Conservation (phyloP, 2,797 vertebrate genomes). For the Chrosomus eos region DNA sequence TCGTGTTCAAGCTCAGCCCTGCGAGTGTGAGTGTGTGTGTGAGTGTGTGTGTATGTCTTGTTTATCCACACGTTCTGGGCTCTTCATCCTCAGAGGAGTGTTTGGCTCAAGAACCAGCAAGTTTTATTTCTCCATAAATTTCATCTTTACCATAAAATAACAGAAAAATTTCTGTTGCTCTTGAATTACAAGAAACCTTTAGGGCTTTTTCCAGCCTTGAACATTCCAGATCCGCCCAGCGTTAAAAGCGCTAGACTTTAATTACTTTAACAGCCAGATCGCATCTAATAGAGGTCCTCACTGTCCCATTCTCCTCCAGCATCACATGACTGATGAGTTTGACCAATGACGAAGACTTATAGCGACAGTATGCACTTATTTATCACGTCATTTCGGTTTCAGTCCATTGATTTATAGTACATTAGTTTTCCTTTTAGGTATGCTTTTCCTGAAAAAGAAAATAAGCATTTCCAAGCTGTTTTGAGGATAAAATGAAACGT, state of each 20-base stretch:
- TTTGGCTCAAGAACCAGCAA: neutral
- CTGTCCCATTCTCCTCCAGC: neutral
- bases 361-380: neutral
- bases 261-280: neutral
- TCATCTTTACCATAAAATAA: slow-evolving; percentile 24
- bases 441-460: neutral
- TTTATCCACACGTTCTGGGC: neutral
- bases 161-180: neutral
- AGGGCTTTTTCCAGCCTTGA: slow-evolving; percentile 29
- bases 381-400: neutral
- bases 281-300: neutral
- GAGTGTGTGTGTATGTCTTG: neutral
- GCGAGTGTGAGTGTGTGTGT: neutral
- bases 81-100: neutral
- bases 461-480: neutral
- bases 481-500: neutral
- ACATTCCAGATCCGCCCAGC: slow-evolving; percentile 8
- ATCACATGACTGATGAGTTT: neutral
- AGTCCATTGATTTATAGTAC: neutral
- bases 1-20: too few relatives aligned
- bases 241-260: neutral
- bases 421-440: neutral
- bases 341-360: neutral
- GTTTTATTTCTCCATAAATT: slow-evolving; percentile 15
- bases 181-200: slow-evolving; percentile 29